Percentiles rank a stretch among this genome's conserved stretches.
Evolutionary conservation across 2,888 invertebrate species (phyloP).

Genomic region (Microchrysa polita): DNA sequence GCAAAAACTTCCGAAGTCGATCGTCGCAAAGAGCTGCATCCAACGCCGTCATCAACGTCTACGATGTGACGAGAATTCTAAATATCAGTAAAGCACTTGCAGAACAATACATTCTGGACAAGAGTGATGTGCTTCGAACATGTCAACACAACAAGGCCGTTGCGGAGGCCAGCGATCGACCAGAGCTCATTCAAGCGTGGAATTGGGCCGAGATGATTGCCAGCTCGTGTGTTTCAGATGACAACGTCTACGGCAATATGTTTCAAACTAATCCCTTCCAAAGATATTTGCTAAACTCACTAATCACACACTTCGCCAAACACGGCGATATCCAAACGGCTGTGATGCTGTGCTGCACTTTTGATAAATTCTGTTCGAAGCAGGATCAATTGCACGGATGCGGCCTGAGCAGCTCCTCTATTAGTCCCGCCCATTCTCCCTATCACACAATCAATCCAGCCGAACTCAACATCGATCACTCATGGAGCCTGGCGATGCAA

Average conservation of each 20-base stretch:
- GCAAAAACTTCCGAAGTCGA: conserved; percentile 65
- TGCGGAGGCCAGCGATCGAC: conserved; percentile 78
- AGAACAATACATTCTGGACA: conserved; percentile 78
- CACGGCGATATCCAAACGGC: conserved; percentile 91
- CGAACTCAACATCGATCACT: conserved; percentile 72
- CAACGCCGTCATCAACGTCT: conserved; percentile 60
- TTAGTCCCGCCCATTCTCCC: conserved; percentile 78
- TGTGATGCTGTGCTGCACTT: conserved; percentile 90
- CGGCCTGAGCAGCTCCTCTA: conserved; percentile 6
- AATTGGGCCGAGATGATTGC: conserved; percentile 80
- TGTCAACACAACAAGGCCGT: conserved; percentile 83
- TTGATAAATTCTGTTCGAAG: conserved; percentile 73
- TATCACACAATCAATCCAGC: conserved; percentile 85
- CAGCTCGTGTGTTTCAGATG: conserved; percentile 64
- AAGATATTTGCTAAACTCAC: conserved; percentile 81
- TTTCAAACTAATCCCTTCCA: conserved; percentile 88
- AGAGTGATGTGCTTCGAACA: conserved; percentile 65
- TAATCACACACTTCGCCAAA: conserved; percentile 86
- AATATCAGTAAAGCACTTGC: conserved; percentile 84
- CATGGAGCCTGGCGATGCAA: conserved; percentile 74
- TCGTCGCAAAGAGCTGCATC: conserved; percentile 60
- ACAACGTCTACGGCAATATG: conserved; percentile 70
- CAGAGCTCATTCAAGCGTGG: conserved; percentile 90
- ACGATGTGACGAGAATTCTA: conserved; percentile 69
- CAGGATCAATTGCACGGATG: conserved; percentile 32